Percentiles rank a stretch among this genome's conserved stretches.
These are phyloP conservation scores for Drosophila santomea DNA, from an alignment of 1,140 invertebrate species.

Conservation along the genomic window DNA sequence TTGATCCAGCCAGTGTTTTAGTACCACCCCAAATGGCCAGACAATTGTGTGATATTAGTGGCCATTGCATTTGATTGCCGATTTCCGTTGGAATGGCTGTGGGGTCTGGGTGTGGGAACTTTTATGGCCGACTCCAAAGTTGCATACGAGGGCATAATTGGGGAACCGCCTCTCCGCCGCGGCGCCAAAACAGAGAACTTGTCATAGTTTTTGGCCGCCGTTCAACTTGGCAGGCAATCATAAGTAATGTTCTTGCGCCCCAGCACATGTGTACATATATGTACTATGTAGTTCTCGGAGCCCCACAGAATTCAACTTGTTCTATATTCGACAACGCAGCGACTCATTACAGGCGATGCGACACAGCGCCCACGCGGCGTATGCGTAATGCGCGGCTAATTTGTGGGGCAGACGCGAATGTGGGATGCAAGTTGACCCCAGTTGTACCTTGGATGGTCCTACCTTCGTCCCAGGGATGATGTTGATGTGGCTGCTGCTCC, in stretches of 20 bases:
- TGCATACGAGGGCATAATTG: constrained; percentile 37
- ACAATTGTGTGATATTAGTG: constrained; percentile 46
- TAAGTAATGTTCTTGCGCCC: constrained; percentile 54
- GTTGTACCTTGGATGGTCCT: constrained; percentile 38
- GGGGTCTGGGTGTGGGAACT: constrained; percentile 10
- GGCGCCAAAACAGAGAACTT: constrained; percentile 44
- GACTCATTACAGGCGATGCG: constrained; percentile 41
- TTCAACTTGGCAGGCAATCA: constrained; percentile 66
- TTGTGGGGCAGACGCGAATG: constrained; percentile 36
- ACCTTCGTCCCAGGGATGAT: constrained; percentile 83
- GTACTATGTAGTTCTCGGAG: not conserved
- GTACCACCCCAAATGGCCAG: constrained; percentile 22
- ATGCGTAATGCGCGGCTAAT: constrained; percentile 63
- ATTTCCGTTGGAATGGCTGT: constrained; percentile 35
- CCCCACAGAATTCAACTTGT: constrained; percentile 16
- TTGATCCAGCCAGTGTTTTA: constrained; percentile 6
- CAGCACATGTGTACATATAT: constrained; percentile 10
- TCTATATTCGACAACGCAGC: constrained; percentile 40
- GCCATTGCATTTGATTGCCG: constrained; percentile 47
- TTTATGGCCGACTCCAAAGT: constrained; percentile 3
- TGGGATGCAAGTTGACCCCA: constrained; percentile 25
- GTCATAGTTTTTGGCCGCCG: constrained; percentile 63
- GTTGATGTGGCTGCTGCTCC: constrained; percentile 36
- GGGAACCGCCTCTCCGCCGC: constrained; percentile 24
- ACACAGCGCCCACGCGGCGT: constrained; percentile 60